Base-by-base conservation (phyloP, 2,113 vertebrate genomes). In the Sciurus niger region DNA sequence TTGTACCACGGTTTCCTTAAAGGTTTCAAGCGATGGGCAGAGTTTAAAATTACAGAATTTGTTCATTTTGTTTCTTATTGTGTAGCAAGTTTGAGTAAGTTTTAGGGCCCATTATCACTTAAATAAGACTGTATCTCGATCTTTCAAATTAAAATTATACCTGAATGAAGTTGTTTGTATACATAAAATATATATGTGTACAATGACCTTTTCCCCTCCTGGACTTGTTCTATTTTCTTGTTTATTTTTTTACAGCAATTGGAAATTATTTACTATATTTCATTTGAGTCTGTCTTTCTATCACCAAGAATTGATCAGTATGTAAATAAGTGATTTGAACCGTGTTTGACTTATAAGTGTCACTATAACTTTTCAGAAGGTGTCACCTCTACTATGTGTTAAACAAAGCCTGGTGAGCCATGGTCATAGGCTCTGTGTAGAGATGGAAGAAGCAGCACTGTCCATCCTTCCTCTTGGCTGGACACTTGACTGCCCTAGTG, bases 321-420 rank as follows among this genome's bases (percentile, higher is more conserved):
- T 99, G 97, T 98, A 98, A 98, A 98, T 98, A n/a, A 24, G 48
- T 97, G 86, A 97, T 93, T 96, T 78, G 94, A 98, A 95, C 76
- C 85, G 1, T 76, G 93, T 65, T 96, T 98, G 85, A 96, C 92
- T 97, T 97, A 95, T 74, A 94, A 87, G 74, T 95, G 88, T 93
- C 32, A 72, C 20, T 55, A 77, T 82, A 77, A 17, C 70, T 94
- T 93, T 91, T 51, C 84, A 79, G 94, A 77, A 96, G 89, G 48
- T n/a, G 4, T 67, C n/a, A 37, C 43, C 93, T 43, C 20, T 76
- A 25, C 32, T 63, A 65, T 34, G 20, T 37, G 76, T 79, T 76
- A 79, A 82, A 8, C 10, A 83, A 84, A 91, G 95, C 51, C 18
- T 30, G 84, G 95, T 28, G 30, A 89, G 63, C 79, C 92, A 63